Evolutionary conservation across 2,888 invertebrate genomes (phyloP).

Genomic region (Lagria hirta): DNA sequence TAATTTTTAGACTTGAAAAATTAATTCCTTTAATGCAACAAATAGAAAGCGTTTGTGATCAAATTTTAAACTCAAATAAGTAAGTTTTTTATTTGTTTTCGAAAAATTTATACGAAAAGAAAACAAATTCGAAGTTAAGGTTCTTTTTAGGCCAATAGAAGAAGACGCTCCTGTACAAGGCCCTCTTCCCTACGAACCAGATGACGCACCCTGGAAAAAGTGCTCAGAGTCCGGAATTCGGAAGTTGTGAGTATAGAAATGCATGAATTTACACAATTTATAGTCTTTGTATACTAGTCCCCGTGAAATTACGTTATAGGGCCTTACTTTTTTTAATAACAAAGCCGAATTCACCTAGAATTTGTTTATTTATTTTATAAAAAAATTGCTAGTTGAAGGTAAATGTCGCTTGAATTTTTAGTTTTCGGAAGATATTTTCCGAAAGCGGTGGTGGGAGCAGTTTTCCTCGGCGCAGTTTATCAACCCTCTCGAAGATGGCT

Average conservation of each 20-base stretch:
- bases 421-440: slow-evolving; percentile 89
- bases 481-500: slow-evolving; percentile 78
- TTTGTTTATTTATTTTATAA: too few relatives aligned
- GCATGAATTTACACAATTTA: background rate
- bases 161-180: slow-evolving; percentile 94
- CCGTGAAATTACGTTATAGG: too few relatives aligned
- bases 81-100: slow-evolving; percentile 33
- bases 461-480: slow-evolving; percentile 79
- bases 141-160: slow-evolving; percentile 56
- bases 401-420: slow-evolving; percentile 57
- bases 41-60: slow-evolving; percentile 41
- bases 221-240: slow-evolving; percentile 82
- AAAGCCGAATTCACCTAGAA: too few relatives aligned
- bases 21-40: slow-evolving; percentile 38
- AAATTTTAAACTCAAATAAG: slow-evolving; percentile 29
- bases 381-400: background rate
- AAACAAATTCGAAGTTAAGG: slow-evolving; percentile 1
- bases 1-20: slow-evolving; percentile 36
- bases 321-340: too few relatives aligned
- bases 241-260: slow-evolving; percentile 85
- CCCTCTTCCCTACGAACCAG: slow-evolving; percentile 93
- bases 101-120: slow-evolving; percentile 9
- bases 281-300: background rate
- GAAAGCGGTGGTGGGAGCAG: slow-evolving; percentile 73
- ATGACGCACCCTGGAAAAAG: slow-evolving; percentile 94